These are phyloP conservation scores for Pseudomugil gertrudae DNA, from an alignment of 2,797 vertebrate genomes.

Conservation along the genomic window DNA sequence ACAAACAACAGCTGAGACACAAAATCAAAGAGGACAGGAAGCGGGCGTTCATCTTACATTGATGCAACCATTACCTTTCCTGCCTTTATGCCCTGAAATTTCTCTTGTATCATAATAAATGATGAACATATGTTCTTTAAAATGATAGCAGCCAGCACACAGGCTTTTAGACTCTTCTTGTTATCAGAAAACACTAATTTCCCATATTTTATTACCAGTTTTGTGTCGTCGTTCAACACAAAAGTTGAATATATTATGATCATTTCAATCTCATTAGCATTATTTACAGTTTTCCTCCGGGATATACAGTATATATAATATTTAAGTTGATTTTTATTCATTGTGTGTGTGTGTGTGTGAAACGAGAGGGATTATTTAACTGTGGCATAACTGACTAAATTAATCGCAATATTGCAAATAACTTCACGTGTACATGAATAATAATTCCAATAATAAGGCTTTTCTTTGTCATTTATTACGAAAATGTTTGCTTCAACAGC, in stretches of 20 bases:
- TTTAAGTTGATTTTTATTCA: not conserved
- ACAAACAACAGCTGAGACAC: constrained; percentile 45
- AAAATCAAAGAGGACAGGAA: constrained; percentile 62
- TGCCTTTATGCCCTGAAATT: constrained; percentile 38
- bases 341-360: not conserved
- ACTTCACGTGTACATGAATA: not conserved
- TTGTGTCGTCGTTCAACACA: not conserved
- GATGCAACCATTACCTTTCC: constrained; percentile 21
- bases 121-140: not conserved
- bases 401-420: not conserved
- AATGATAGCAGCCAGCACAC: not conserved
- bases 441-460: not conserved
- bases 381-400: too few species aligned
- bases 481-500: constrained; percentile 60
- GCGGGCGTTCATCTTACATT: constrained; percentile 34
- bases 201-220: constrained; percentile 11
- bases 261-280: not conserved
- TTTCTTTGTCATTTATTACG: not conserved
- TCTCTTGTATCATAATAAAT: constrained; percentile 4
- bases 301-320: not conserved
- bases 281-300: not conserved
- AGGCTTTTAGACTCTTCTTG: constrained; percentile 51
- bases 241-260: not conserved
- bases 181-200: constrained; percentile 42
- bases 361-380: too few species aligned